These are phyloP conservation scores for Drosophila nigritarsus DNA, from an alignment of 2,888 invertebrate genomes.

Conservation along the genomic window DNA sequence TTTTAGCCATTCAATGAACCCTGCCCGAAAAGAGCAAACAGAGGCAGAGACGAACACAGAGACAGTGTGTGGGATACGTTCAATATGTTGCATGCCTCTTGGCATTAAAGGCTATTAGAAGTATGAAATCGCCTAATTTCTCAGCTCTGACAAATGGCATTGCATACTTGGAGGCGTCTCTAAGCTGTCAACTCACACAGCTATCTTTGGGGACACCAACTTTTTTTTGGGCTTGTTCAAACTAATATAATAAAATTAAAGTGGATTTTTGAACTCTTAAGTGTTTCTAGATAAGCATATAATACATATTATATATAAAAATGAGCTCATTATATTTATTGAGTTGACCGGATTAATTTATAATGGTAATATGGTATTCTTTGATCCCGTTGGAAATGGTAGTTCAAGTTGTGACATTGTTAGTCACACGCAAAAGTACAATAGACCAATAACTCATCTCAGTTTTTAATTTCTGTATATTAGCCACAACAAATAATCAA, in stretches of 20 bases:
- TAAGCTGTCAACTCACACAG: background rate
- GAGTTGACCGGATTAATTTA: background rate
- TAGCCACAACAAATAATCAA: background rate
- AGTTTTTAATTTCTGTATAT: no score
- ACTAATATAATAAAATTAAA: constrained; percentile 40
- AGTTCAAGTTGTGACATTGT: no score
- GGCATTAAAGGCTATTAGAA: constrained; percentile 21
- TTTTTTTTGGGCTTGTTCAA: constrained; percentile 10
- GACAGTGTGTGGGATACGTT: constrained; percentile 5
- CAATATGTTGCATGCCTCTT: constrained; percentile 30
- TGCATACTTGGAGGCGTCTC: constrained; percentile 14
- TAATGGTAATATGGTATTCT: background rate
- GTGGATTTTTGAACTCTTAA: constrained; percentile 33
- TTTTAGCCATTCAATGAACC: constrained; percentile 22
- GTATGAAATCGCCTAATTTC: constrained; percentile 6
- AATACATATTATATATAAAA: background rate
- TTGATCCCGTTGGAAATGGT: no score
- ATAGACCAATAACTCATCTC: no score
- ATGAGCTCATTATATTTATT: background rate
- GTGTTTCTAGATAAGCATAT: background rate
- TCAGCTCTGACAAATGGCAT: constrained; percentile 13
- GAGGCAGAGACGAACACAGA: constrained; percentile 1
- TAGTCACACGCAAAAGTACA: no score
- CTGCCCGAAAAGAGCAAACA: constrained; percentile 1
- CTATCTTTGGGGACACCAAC: background rate